Evolutionary conservation across 2,888 invertebrate genomes (phyloP).

Genomic region (Apodemia zela): DNA sequence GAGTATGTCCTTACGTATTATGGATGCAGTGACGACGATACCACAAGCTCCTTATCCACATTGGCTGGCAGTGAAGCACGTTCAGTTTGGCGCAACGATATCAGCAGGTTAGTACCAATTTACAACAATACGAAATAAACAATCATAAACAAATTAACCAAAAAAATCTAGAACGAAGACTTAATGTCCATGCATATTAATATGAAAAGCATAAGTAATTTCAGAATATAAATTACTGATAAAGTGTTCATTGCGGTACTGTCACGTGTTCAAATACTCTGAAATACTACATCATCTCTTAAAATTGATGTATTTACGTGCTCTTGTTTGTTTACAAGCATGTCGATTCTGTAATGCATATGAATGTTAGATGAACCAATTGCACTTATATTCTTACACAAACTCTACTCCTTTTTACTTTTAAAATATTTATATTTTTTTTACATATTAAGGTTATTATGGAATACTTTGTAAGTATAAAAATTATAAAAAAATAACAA

Average conservation of each 20-base stretch:
- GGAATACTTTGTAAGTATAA: conserved; percentile 28
- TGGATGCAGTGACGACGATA: conserved; percentile 69
- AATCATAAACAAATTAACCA: neutral
- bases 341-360: conserved; percentile 20
- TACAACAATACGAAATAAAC: neutral
- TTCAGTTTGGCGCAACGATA: conserved; percentile 72
- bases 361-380: conserved; percentile 28
- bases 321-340: conserved; percentile 17
- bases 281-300: neutral
- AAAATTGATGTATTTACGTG: neutral
- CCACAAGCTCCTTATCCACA: conserved; percentile 68
- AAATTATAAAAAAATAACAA: conserved; percentile 21
- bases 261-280: neutral
- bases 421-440: conserved; percentile 3
- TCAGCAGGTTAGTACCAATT: conserved; percentile 57
- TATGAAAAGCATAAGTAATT: neutral
- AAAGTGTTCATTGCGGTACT: neutral
- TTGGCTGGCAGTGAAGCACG: conserved; percentile 57
- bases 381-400: conserved; percentile 23
- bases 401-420: conserved; percentile 11
- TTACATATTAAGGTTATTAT: conserved; percentile 17
- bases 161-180: neutral
- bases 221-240: neutral
- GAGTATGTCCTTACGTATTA: conserved; percentile 56
- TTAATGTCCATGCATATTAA: neutral